Evolutionary conservation across 2,113 vertebrate genomes (phyloP).

Genomic region (Balaeniceps rex): DNA sequence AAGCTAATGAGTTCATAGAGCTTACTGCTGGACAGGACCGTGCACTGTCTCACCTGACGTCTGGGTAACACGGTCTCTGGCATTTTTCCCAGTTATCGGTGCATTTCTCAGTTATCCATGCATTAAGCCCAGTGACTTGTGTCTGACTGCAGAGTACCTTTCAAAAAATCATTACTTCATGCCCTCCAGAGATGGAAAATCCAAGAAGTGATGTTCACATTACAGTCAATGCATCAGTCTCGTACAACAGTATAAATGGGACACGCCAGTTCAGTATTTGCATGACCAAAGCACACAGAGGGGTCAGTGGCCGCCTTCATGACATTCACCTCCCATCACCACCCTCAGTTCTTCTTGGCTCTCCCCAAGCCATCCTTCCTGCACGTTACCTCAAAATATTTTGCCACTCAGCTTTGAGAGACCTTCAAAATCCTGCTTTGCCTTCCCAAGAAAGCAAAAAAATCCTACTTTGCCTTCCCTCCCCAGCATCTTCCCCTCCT

Average conservation of each 20-base stretch:
- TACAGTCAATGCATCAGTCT: not conserved
- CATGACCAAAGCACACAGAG: not conserved
- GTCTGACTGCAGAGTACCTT: not conserved
- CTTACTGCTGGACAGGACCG: not conserved
- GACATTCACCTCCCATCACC: not conserved
- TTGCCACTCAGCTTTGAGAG: not conserved
- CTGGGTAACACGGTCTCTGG: not conserved
- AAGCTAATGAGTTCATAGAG: not conserved
- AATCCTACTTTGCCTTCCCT: not conserved
- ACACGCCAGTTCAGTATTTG: not conserved
- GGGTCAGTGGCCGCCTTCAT: not conserved
- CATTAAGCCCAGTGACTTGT: not conserved
- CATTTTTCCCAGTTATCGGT: not conserved
- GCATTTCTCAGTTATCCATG: not conserved
- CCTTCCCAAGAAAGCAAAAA: not conserved
- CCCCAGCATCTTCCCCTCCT: not conserved
- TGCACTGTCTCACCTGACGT: not conserved
- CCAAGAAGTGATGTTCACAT: not conserved
- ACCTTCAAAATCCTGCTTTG: not conserved
- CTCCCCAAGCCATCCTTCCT: not conserved
- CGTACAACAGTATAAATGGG: not conserved
- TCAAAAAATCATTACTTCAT: not conserved
- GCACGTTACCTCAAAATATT: not conserved
- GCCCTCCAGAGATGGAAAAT: not conserved
- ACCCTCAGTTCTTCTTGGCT: not conserved